These are phyloP conservation scores for Drosophila birchii DNA, from an alignment of 2,888 invertebrate genomes.

Conservation along the genomic window DNA sequence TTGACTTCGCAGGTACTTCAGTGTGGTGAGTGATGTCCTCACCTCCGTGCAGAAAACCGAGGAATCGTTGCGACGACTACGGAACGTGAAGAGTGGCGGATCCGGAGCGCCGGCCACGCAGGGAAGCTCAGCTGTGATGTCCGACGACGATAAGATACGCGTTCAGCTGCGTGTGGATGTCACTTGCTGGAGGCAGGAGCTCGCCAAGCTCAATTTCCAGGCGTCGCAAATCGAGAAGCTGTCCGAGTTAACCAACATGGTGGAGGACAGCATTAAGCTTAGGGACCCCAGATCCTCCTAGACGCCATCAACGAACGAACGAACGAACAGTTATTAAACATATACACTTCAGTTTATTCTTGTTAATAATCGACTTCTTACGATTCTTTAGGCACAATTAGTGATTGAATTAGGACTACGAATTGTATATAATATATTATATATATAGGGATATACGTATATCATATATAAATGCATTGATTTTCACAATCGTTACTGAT, in stretches of 20 bases:
- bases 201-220: conserved; percentile 86
- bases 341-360: conserved; percentile 63
- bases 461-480: conserved; percentile 68
- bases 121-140: conserved; percentile 85
- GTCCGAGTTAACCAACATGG: conserved; percentile 87
- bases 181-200: conserved; percentile 88
- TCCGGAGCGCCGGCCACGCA: conserved; percentile 66
- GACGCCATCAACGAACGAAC: not conserved
- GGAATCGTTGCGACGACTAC: conserved; percentile 95
- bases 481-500: conserved; percentile 59
- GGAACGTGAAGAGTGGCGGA: conserved; percentile 91
- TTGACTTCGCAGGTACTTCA: conserved; percentile 87
- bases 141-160: conserved; percentile 97
- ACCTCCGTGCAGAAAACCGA: conserved; percentile 98
- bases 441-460: conserved; percentile 48
- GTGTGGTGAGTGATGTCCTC: conserved; percentile 93
- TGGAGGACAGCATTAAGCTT: conserved; percentile 87
- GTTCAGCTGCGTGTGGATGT: conserved; percentile 95
- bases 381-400: conserved; percentile 70
- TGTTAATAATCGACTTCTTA: conserved; percentile 54
- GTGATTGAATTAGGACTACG: conserved; percentile 51
- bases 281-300: conserved; percentile 65
- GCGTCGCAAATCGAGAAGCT: conserved; percentile 87
- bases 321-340: conserved; percentile 22
- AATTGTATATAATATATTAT: conserved; percentile 64